phyloP scores from a whole-genome alignment of 2,888 invertebrate genomes.

The Heliconius charithonia region DNA sequence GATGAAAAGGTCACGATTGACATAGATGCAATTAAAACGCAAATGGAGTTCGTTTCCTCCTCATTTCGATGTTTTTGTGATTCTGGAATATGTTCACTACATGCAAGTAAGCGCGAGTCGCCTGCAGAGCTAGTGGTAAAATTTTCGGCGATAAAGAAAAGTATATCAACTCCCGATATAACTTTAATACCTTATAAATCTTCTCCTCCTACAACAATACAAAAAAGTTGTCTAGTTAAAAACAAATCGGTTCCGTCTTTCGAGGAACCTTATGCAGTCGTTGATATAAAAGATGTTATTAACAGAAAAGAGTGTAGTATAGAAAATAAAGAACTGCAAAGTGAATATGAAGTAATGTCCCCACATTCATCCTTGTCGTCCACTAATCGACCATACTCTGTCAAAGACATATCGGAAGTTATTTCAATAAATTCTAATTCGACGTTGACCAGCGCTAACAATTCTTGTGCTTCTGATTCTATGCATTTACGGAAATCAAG shows the following conservation, averaged over 20 bases:
- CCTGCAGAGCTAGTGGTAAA: slow-evolving; percentile 67
- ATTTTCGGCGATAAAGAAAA: slow-evolving; percentile 76
- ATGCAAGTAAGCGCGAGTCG: slow-evolving; percentile 66
- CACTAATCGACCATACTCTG: slow-evolving; percentile 67
- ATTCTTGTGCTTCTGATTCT: slow-evolving; percentile 70
- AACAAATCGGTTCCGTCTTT: slow-evolving; percentile 70
- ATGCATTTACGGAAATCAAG: slow-evolving; percentile 68
- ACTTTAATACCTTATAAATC: slow-evolving; percentile 57
- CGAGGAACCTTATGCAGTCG: slow-evolving; percentile 73
- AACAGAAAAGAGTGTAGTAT: slow-evolving; percentile 54
- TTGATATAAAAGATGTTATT: slow-evolving; percentile 64
- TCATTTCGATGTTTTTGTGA: slow-evolving; percentile 79
- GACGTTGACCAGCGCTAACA: slow-evolving; percentile 68
- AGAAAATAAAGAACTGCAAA: slow-evolving; percentile 37
- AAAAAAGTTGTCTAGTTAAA: slow-evolving; percentile 61
- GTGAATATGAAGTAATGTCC: slow-evolving; percentile 64
- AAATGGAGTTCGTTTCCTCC: slow-evolving; percentile 63
- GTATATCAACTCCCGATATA: slow-evolving; percentile 78
- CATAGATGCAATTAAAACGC: slow-evolving; percentile 60
- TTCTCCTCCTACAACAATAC: slow-evolving; percentile 66
- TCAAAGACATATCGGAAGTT: slow-evolving; percentile 76
- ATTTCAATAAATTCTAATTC: slow-evolving; percentile 68
- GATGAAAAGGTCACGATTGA: slow-evolving; percentile 67
- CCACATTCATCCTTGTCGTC: slow-evolving; percentile 66
- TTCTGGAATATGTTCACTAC: slow-evolving; percentile 67